A percentile compares a stretch with the other conserved stretches of the same genome.
phyloP scores from a whole-genome alignment of 2,797 vertebrate species.

The Cryptoblepharus egeriae region DNA sequence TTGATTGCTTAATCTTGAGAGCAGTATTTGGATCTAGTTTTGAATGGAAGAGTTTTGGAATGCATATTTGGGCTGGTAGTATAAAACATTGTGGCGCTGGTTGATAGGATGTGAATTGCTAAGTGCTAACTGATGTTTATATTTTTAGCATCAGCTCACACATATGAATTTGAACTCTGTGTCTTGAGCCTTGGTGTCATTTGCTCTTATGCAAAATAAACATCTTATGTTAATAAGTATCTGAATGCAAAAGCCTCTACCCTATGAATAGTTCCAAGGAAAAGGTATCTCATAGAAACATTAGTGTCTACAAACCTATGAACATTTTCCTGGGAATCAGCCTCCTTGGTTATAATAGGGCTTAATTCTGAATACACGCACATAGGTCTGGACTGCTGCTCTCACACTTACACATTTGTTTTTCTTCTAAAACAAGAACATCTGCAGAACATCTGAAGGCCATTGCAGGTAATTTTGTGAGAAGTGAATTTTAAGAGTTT shows the following conservation, averaged over 20 bases:
- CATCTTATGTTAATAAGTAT: too few relatives aligned
- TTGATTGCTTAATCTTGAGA: neutral
- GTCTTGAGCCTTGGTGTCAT: neutral
- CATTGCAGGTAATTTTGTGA: neutral
- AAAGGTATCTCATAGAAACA: neutral
- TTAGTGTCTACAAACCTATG: too few relatives aligned
- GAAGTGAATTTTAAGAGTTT: neutral
- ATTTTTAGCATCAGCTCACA: too few relatives aligned
- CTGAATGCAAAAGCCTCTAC: neutral
- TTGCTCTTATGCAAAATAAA: neutral
- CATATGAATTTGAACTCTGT: neutral
- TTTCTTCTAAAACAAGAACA: too few relatives aligned
- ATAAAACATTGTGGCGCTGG: neutral
- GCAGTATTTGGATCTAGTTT: neutral
- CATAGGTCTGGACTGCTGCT: too few relatives aligned
- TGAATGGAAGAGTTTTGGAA: neutral
- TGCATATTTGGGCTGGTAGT: neutral
- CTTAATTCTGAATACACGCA: too few relatives aligned
- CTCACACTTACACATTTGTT: too few relatives aligned
- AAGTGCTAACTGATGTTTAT: neutral
- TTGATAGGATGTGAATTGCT: neutral
- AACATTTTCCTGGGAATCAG: too few relatives aligned
- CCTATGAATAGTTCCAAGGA: neutral
- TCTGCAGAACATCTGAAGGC: too few relatives aligned
- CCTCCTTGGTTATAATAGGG: too few relatives aligned